phyloP scores from a whole-genome alignment of 1,140 invertebrate genomes.

The Orchesella cincta region DNA sequence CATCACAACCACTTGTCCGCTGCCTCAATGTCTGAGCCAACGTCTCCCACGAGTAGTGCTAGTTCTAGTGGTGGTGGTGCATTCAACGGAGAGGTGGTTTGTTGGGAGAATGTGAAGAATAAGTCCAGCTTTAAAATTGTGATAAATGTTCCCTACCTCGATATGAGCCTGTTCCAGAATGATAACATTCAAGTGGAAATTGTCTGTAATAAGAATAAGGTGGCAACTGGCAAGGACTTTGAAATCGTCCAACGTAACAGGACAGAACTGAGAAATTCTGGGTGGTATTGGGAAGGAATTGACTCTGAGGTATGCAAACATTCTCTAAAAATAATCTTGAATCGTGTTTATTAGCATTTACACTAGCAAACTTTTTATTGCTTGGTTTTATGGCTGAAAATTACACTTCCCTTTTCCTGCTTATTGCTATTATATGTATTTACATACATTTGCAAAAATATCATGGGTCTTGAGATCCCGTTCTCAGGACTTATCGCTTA shows the following conservation, averaged over 20 bases:
- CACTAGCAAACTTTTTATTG: neutral
- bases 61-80: neutral
- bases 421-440: too few relatives aligned
- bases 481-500: too few relatives aligned
- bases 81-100: neutral
- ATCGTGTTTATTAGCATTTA: neutral
- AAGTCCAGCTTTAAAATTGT: slow-evolving; percentile 37
- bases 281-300: slow-evolving; percentile 35
- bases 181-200: slow-evolving; percentile 34
- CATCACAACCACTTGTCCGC: neutral
- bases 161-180: slow-evolving; percentile 18
- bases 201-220: slow-evolving; percentile 26
- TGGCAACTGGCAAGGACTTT: slow-evolving; percentile 1
- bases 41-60: neutral
- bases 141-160: slow-evolving; percentile 36
- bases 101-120: slow-evolving; percentile 13
- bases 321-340: neutral
- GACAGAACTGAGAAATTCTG: slow-evolving; percentile 13
- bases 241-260: neutral
- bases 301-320: slow-evolving; percentile 34
- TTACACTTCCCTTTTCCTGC: too few relatives aligned
- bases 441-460: too few relatives aligned
- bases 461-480: too few relatives aligned
- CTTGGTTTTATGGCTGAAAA: neutral
- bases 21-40: neutral